These are phyloP conservation scores for Mormyrus iriodes DNA, from an alignment of 2,113 vertebrate genomes.

Conservation along the genomic window DNA sequence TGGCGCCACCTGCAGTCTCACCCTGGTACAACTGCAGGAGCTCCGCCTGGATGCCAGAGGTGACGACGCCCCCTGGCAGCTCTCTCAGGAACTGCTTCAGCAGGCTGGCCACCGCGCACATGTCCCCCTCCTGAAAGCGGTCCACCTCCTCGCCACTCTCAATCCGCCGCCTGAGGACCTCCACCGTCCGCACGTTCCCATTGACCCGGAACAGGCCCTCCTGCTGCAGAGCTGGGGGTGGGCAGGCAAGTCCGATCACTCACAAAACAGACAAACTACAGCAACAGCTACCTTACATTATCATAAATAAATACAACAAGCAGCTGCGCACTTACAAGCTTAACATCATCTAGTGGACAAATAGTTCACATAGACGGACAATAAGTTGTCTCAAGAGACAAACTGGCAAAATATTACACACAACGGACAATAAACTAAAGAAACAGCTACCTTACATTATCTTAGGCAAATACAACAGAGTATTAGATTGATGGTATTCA, in stretches of 20 bases:
- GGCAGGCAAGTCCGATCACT: not conserved
- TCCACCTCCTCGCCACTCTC: constrained; percentile 68
- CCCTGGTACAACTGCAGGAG: constrained; percentile 73
- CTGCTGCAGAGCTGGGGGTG: constrained; percentile 70
- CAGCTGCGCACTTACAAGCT: not conserved
- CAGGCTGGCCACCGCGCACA: constrained; percentile 76
- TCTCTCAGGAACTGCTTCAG: constrained; percentile 83
- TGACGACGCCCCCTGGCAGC: constrained; percentile 74
- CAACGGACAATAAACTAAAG: not conserved
- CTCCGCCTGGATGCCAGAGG: constrained; percentile 56
- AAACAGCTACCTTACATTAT: not conserved
- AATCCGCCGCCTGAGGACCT: constrained; percentile 66
- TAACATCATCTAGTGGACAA: not conserved
- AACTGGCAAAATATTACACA: not conserved
- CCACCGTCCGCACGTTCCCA: constrained; percentile 72
- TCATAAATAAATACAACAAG: not conserved
- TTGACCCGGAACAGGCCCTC: constrained; percentile 90
- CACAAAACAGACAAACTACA: not conserved
- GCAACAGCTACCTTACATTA: not conserved
- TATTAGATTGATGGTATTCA: too few species aligned
- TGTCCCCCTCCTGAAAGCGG: constrained; percentile 62
- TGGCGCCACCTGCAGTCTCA: constrained; percentile 44
- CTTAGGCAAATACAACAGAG: not conserved
- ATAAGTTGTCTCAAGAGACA: not conserved
- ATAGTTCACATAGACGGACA: not conserved